These are phyloP conservation scores for Pelmatolapia mariae DNA, from an alignment of 2,113 vertebrate genomes.

Conservation along the genomic window DNA sequence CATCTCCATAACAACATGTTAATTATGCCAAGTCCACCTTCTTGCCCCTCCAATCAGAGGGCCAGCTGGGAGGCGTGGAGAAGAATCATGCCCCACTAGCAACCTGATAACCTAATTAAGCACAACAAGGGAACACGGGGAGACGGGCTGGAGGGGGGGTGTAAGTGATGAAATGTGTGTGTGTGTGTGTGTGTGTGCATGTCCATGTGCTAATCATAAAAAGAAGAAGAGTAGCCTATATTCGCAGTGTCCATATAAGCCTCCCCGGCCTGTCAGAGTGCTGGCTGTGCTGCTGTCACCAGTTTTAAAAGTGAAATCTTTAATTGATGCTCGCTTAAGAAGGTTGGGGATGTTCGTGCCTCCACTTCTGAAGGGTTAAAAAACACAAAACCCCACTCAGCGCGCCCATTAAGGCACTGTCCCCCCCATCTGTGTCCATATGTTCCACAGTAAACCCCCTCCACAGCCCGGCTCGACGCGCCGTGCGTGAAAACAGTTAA, in stretches of 20 bases:
- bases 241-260: background rate
- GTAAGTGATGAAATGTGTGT: background rate
- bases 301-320: slow-evolving; percentile 31
- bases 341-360: slow-evolving; percentile 1
- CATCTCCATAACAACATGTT: slow-evolving; percentile 47
- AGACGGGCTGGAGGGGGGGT: background rate
- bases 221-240: background rate
- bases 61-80: slow-evolving; percentile 46
- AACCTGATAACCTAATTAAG: slow-evolving; percentile 63
- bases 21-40: slow-evolving; percentile 52
- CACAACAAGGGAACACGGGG: background rate
- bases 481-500: slow-evolving; percentile 44
- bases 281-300: background rate
- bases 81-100: slow-evolving; percentile 35
- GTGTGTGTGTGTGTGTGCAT: background rate
- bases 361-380: slow-evolving; percentile 45
- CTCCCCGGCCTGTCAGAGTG: background rate
- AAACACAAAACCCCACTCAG: slow-evolving; percentile 63
- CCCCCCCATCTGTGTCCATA: slow-evolving; percentile 58
- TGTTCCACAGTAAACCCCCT: slow-evolving; percentile 42
- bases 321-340: slow-evolving; percentile 45
- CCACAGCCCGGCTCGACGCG: background rate
- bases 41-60: slow-evolving; percentile 55
- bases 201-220: background rate
- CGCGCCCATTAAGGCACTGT: slow-evolving; percentile 25